Evolutionary conservation across 2,797 vertebrate genomes (phyloP).

Genomic region (Orientallactaga sibirica): DNA sequence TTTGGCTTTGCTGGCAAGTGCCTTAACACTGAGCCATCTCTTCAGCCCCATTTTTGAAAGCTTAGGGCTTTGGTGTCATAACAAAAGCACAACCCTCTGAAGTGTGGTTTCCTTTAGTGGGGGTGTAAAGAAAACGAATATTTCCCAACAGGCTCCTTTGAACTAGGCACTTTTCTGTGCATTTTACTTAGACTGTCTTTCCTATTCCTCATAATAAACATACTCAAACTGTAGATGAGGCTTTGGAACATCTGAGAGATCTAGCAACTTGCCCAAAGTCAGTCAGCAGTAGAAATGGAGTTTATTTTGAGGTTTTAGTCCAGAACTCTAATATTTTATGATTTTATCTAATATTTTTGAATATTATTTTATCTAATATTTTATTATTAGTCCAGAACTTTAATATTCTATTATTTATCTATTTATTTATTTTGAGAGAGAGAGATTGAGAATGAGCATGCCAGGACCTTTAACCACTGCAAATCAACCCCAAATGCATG

Average conservation of each 20-base stretch:
- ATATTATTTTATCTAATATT: too few species aligned
- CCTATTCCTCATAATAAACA: constrained; percentile 20
- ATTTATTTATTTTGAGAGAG: too few species aligned
- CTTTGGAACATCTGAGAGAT: constrained; percentile 24
- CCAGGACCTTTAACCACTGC: too few species aligned
- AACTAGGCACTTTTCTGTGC: background rate
- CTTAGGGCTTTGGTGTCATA: background rate
- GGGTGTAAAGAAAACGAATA: constrained; percentile 5
- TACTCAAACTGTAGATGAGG: background rate
- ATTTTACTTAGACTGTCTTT: background rate
- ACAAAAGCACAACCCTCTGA: constrained; percentile 20
- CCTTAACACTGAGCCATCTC: too few species aligned
- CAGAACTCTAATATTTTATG: background rate
- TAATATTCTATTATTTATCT: too few species aligned
- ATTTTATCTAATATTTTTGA: too few species aligned
- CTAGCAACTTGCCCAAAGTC: background rate
- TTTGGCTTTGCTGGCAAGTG: too few species aligned
- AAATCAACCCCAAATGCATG: too few species aligned
- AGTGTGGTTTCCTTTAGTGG: constrained; percentile 10
- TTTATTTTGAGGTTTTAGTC: constrained; percentile 11
- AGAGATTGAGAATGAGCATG: too few species aligned
- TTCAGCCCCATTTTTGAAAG: background rate
- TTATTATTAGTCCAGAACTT: background rate
- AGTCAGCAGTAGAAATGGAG: background rate
- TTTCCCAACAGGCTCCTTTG: constrained; percentile 44